Evolutionary conservation across 2,888 invertebrate species (phyloP).

Genomic region (Noctua janthe): DNA sequence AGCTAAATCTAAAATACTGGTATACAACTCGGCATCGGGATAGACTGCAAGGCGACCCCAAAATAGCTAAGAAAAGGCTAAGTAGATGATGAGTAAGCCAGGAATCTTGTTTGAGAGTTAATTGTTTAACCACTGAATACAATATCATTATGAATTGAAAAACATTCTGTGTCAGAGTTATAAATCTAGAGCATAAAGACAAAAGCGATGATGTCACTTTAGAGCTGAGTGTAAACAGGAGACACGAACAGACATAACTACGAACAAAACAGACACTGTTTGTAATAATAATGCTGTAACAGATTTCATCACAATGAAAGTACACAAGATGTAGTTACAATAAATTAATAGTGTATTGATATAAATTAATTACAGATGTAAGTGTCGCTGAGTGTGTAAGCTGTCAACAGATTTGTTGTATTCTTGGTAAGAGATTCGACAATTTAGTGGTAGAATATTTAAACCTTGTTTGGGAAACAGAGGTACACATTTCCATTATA

Average conservation of each 20-base stretch:
- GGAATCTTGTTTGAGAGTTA: neutral
- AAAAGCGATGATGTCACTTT: conserved; percentile 44
- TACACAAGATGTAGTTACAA: neutral
- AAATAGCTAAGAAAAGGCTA: neutral
- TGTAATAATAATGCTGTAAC: conserved; percentile 31
- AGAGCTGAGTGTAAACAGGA: neutral
- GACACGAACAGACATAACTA: neutral
- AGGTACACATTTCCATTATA: neutral
- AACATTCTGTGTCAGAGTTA: neutral
- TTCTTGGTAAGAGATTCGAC: neutral
- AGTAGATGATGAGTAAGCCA: neutral
- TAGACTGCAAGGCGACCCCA: neutral
- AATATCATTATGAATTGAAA: conserved; percentile 17
- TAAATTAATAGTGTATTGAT: conserved; percentile 9
- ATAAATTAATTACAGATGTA: conserved; percentile 19
- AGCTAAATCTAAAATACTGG: neutral
- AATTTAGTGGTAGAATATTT: neutral
- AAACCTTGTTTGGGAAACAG: neutral
- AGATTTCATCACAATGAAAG: conserved; percentile 20
- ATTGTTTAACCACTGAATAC: conserved; percentile 24
- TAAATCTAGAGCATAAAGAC: conserved; percentile 4
- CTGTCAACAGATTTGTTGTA: conserved; percentile 11
- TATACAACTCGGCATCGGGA: neutral
- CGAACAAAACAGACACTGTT: conserved; percentile 1
- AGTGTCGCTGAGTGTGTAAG: neutral